Evolutionary conservation across 2,797 vertebrate species (phyloP).

Genomic region (Spondyliosoma cantharus): DNA sequence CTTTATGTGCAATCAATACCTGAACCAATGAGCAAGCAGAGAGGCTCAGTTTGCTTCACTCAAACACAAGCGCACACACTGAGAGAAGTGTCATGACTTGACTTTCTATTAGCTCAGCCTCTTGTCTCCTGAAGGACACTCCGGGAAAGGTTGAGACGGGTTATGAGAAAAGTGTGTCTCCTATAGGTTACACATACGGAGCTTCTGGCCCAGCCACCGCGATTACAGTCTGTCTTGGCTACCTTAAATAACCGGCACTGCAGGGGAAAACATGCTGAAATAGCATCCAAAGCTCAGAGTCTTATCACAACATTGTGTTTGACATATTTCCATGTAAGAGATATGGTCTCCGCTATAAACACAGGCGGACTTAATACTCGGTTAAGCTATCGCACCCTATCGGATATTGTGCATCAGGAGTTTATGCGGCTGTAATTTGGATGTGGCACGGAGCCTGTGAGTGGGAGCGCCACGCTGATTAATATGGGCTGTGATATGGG

Average conservation of each 20-base stretch:
- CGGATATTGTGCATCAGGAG: constrained; percentile 31
- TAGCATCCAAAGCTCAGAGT: constrained; percentile 19
- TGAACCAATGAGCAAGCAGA: constrained; percentile 67
- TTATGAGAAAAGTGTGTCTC: constrained; percentile 54
- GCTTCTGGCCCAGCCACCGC: not conserved
- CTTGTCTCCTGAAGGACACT: constrained; percentile 66
- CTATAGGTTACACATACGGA: constrained; percentile 36
- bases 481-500: constrained; percentile 63
- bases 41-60: constrained; percentile 55
- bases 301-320: constrained; percentile 48
- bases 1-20: constrained; percentile 84
- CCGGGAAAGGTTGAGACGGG: constrained; percentile 39
- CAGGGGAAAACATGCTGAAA: constrained; percentile 21
- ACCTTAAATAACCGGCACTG: constrained; percentile 27
- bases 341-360: constrained; percentile 35
- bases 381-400: constrained; percentile 37
- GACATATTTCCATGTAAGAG: constrained; percentile 43
- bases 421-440: constrained; percentile 39
- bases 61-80: constrained; percentile 49
- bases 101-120: constrained; percentile 66
- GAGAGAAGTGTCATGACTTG: constrained; percentile 49
- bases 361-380: constrained; percentile 41
- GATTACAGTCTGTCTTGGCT: constrained; percentile 41
- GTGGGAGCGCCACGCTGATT: constrained; percentile 66
- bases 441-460: constrained; percentile 34